Conservation (phyloP, 2,797 vertebrate genomes). For the Aulostomus chinensis region DNA sequence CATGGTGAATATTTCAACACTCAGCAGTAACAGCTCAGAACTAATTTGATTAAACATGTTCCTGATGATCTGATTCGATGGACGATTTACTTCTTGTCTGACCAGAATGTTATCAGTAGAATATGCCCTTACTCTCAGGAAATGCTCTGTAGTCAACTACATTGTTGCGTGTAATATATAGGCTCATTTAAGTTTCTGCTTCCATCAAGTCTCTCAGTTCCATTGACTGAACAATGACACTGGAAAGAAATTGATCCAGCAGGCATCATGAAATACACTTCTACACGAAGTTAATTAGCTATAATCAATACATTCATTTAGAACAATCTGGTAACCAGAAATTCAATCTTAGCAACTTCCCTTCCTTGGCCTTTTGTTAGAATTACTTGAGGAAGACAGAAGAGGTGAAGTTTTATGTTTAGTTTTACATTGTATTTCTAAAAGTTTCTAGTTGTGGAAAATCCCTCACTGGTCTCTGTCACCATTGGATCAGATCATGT, state of each 20-base stretch:
- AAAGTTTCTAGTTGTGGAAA: no score
- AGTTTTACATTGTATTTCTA: no score
- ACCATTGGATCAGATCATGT: no score
- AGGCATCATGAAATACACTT: neutral
- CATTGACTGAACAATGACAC: neutral
- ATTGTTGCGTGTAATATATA: neutral
- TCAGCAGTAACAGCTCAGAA: constrained; percentile 40
- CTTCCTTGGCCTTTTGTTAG: no score
- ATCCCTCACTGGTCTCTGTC: no score
- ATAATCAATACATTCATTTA: neutral
- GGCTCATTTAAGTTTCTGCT: neutral
- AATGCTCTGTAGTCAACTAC: neutral
- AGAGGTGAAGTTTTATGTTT: no score
- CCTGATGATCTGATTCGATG: constrained; percentile 1
- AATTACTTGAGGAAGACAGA: no score
- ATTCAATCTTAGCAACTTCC: no score
- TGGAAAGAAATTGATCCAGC: neutral
- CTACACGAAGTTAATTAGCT: neutral
- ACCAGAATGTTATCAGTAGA: neutral
- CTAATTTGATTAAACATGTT: constrained; percentile 69
- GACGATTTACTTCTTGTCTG: constrained; percentile 12
- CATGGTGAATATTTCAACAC: constrained; percentile 16
- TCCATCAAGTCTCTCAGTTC: neutral
- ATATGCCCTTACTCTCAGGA: neutral
- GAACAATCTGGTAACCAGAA: no score